These are phyloP conservation scores for Zygaena filipendulae DNA, from an alignment of 2,888 invertebrate genomes.

Conservation along the genomic window DNA sequence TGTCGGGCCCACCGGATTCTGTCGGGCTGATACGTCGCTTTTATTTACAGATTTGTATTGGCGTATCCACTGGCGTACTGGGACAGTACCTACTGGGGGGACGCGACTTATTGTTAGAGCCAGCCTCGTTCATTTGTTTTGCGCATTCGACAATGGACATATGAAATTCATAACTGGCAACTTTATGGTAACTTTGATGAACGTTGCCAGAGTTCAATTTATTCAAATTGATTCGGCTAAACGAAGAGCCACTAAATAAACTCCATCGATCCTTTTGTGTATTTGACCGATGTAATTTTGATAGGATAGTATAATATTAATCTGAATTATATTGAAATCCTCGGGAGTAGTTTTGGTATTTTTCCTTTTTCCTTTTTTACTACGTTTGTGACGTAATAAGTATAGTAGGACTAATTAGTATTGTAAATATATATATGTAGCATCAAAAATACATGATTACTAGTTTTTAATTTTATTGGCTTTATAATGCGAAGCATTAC, in stretches of 20 bases:
- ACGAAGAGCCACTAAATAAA: background rate
- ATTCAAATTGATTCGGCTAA: conserved; percentile 47
- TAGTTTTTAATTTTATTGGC: too few species aligned
- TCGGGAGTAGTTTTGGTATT: too few species aligned
- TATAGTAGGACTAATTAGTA: too few species aligned
- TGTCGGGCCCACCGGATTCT: conserved; percentile 33
- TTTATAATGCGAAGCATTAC: too few species aligned
- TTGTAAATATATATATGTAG: too few species aligned
- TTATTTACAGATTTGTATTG: conserved; percentile 43
- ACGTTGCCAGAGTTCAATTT: conserved; percentile 35
- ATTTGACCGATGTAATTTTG: too few species aligned
- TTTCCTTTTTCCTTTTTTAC: too few species aligned
- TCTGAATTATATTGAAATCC: too few species aligned
- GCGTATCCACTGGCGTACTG: conserved; percentile 26
- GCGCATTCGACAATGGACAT: conserved; percentile 18
- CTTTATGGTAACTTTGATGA: conserved; percentile 43
- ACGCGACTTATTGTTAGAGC: conserved; percentile 28
- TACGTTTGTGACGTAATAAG: too few species aligned
- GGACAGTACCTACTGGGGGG: conserved; percentile 27
- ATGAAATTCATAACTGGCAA: conserved; percentile 31
- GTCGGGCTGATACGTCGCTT: conserved; percentile 33
- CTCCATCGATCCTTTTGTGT: background rate
- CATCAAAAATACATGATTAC: too few species aligned
- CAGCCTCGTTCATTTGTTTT: conserved; percentile 35
- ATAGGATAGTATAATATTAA: too few species aligned